A percentile compares a stretch with the other conserved stretches of the same genome.
Conservation (phyloP, 1,140 invertebrate genomes). For the Polyergus mexicanus region DNA sequence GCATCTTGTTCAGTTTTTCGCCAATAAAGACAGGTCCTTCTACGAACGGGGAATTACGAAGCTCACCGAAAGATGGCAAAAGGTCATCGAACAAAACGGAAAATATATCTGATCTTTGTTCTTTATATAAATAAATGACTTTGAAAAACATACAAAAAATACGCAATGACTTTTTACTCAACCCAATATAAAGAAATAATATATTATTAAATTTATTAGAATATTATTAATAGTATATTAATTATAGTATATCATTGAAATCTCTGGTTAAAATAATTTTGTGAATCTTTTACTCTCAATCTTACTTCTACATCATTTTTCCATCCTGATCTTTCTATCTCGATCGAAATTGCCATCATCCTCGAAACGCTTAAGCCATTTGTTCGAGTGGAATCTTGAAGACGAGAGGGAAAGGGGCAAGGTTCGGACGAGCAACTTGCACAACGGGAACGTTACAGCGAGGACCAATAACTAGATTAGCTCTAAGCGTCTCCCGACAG, state of each 20-base stretch:
- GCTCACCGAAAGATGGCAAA: too few species aligned
- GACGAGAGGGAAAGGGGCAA: conserved; percentile 33
- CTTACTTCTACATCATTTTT: neutral
- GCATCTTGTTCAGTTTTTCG: too few species aligned
- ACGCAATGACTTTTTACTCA: too few species aligned
- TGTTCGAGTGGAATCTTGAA: conserved; percentile 14
- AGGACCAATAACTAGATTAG: conserved; percentile 75
- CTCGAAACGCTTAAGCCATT: neutral
- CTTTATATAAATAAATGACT: too few species aligned
- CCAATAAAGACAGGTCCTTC: too few species aligned
- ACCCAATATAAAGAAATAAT: neutral
- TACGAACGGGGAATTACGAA: too few species aligned
- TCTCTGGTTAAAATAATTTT: neutral
- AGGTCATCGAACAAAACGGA: too few species aligned
- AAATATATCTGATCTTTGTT: too few species aligned
- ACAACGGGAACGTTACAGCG: conserved; percentile 37
- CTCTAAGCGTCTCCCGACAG: conserved; percentile 61
- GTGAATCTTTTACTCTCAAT: neutral
- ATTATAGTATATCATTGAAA: too few species aligned
- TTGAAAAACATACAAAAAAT: too few species aligned
- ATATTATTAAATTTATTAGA: neutral
- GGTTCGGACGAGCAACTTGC: conserved; percentile 52
- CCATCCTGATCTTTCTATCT: conserved; percentile 26
- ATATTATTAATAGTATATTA: neutral
- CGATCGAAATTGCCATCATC: conserved; percentile 29